These are phyloP conservation scores for Pteropus alecto DNA, from an alignment of 2,113 vertebrate genomes.

Conservation along the genomic window DNA sequence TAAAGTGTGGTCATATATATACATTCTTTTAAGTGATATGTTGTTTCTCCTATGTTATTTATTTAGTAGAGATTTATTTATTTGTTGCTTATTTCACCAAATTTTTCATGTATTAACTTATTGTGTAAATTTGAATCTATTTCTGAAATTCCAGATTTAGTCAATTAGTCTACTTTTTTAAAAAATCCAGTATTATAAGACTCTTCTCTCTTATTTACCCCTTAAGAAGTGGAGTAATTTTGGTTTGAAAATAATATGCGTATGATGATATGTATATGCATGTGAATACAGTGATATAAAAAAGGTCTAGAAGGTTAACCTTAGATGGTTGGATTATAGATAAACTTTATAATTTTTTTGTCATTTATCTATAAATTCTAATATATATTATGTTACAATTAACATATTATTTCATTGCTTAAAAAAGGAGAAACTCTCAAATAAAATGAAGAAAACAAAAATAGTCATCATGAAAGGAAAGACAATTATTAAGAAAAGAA, in stretches of 20 bases:
- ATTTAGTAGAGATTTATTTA: not conserved
- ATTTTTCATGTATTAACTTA: not conserved
- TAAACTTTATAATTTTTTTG: not conserved
- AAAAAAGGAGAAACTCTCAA: conserved; percentile 19
- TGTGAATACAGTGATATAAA: not conserved
- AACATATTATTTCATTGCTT: not conserved
- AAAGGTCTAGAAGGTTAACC: not conserved
- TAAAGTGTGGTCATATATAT: not conserved
- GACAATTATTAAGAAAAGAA: not conserved
- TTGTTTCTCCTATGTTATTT: not conserved
- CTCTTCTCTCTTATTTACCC: not conserved
- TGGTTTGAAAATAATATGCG: not conserved
- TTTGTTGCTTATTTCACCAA: not conserved
- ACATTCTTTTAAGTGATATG: not conserved
- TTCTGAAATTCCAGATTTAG: not conserved
- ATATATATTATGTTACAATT: not conserved
- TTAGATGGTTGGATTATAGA: not conserved
- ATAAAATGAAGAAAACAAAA: conserved; percentile 34
- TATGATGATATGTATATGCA: not conserved
- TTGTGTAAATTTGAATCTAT: not conserved
- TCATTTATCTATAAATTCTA: not conserved
- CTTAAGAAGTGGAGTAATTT: not conserved
- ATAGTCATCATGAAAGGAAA: not conserved
- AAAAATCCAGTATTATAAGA: not conserved
- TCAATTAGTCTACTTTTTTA: not conserved